Conservation (phyloP, 2,888 invertebrate species). For the Latrodectus elegans region DNA sequence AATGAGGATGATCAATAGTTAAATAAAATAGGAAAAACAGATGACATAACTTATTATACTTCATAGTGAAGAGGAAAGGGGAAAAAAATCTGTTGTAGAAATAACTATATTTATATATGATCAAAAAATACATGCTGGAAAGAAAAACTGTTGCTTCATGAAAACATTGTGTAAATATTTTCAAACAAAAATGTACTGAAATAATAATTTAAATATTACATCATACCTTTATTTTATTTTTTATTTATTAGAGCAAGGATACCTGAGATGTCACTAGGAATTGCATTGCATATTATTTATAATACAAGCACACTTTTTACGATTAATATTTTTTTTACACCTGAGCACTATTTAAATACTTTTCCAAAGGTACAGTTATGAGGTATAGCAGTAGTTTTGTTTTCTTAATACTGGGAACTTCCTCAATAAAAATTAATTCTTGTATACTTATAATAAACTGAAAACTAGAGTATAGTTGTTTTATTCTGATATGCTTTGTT, state of each 20-base stretch:
- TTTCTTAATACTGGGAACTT: neutral
- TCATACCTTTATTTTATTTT: neutral
- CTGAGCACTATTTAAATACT: neutral
- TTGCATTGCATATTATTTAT: slow-evolving; percentile 11
- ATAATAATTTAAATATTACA: neutral
- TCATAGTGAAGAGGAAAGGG: neutral
- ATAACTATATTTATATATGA: slow-evolving; percentile 1
- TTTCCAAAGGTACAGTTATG: neutral
- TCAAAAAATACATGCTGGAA: neutral
- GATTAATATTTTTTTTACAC: neutral
- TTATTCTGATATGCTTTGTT: neutral
- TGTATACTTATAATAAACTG: neutral
- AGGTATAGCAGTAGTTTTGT: neutral
- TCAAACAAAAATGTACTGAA: slow-evolving; percentile 1
- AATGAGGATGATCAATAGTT: neutral
- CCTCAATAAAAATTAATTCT: neutral
- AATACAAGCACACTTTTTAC: slow-evolving; percentile 5
- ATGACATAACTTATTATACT: slow-evolving; percentile 1
- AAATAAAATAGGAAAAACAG: neutral
- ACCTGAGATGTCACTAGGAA: neutral
- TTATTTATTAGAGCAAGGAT: slow-evolving; percentile 5
- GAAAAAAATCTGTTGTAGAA: neutral
- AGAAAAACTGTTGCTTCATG: slow-evolving; percentile 8
- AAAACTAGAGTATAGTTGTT: neutral
- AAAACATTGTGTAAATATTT: slow-evolving; percentile 8